These are phyloP conservation scores for Anolis apletophallus DNA, from an alignment of 2,797 vertebrate genomes.

Conservation along the genomic window DNA sequence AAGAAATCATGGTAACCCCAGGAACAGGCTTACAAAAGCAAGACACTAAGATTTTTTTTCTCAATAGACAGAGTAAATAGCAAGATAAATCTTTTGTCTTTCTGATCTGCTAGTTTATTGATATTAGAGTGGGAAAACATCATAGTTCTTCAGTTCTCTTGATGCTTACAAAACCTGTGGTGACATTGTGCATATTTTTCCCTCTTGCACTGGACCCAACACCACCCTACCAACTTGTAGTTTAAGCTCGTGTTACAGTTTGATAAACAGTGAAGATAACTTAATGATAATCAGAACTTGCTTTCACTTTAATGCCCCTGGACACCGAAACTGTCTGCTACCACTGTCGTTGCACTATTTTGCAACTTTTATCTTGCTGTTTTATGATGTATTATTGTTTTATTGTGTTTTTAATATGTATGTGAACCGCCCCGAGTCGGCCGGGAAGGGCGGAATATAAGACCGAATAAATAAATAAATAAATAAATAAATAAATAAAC, in stretches of 20 bases:
- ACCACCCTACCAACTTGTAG: not conserved
- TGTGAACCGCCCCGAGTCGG: too few relatives aligned
- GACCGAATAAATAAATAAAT: too few relatives aligned
- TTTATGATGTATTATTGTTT: too few relatives aligned
- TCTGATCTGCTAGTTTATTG: not conserved
- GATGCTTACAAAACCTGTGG: not conserved
- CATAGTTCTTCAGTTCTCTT: not conserved
- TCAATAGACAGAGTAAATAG: not conserved
- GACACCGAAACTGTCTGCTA: too few relatives aligned
- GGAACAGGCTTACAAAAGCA: too few relatives aligned
- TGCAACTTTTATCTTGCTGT: too few relatives aligned
- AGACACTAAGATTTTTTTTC: not conserved
- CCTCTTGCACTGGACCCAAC: not conserved
- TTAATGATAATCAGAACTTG: not conserved
- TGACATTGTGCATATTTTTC: not conserved
- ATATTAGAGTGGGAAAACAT: not conserved
- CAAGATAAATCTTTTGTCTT: not conserved
- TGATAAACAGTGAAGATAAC: not conserved
- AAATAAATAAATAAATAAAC: too few relatives aligned
- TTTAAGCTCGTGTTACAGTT: not conserved
- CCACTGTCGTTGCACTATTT: too few relatives aligned
- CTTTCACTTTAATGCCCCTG: not conserved
- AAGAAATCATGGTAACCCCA: too few relatives aligned
- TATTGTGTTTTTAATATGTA: too few relatives aligned
- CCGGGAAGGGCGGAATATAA: too few relatives aligned